Evolutionary conservation across 2,888 invertebrate species (phyloP), one percentile per base, ranked within the genome.

Genomic region (Epicampocera succincta): DNA sequence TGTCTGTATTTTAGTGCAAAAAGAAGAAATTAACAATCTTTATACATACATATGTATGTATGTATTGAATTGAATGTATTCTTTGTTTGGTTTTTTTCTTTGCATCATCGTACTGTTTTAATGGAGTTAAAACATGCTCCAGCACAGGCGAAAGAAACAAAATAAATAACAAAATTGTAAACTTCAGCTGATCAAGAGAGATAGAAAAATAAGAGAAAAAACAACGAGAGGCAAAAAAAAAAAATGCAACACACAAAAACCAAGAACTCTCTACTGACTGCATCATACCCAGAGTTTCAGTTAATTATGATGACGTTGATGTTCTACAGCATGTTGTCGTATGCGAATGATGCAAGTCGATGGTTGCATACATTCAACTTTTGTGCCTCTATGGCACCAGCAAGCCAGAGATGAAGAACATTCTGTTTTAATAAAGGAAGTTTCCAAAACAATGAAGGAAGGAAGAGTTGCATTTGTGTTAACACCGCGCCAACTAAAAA

Each of bases 291-390:
- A 66, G 42, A 78, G 52, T 52, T 74, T 46, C 60, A 77, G 78
- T 82, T 82, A 82, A 82, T 82, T 71, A 82, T 74, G 78, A 82
- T 78, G 78, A 78, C 82, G 82, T 75, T 78, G 74, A 75, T 66
- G 69, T 66, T 73, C 44, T 58, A 46, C 48, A 54, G 65, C 74
- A 58, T 75, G 65, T 77, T 69, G 52, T 74, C 42, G 68, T 66
- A 19, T 13, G 40, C 44, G 68, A 76, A 52, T 61, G 66, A 25
- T 50, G 46, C 63, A n/a, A 48, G 44, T 71, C 56, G 13, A 38
- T 72, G 19, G 13, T 44, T 72, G 19, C 15, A 44, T 72, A 15
- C 15, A 44, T 66, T 52, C 60, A 72, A 63, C 48, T 71, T n/a
- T 46, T 15, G 38, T 29, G 60, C 68, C 48, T 56, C 48, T 65